phyloP scores from a whole-genome alignment of 2,888 invertebrate species.

The Caenorhabditis doughertyi region DNA sequence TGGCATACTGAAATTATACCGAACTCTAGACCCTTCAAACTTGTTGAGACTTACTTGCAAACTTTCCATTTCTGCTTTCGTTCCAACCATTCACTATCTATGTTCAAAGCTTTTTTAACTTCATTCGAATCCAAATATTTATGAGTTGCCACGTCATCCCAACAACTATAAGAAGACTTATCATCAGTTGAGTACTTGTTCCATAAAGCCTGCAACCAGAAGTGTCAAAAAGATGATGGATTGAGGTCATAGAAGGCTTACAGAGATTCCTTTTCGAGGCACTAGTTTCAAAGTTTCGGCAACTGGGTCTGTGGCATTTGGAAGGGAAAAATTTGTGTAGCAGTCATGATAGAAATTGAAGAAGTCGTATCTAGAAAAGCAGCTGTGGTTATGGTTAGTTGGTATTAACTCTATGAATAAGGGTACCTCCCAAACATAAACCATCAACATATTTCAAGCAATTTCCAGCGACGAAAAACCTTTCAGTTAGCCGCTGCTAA shows the following conservation, averaged over 20 bases:
- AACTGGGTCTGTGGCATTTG: constrained; percentile 48
- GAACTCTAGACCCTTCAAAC: too few species aligned
- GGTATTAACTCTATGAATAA: too few species aligned
- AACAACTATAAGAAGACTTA: constrained; percentile 54
- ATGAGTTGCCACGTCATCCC: constrained; percentile 54
- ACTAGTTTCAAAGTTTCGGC: constrained; percentile 35
- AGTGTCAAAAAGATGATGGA: constrained; percentile 1
- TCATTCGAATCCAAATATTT: constrained; percentile 33
- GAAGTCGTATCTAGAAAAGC: constrained; percentile 57
- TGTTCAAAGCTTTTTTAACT: constrained; percentile 52
- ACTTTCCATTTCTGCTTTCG: constrained; percentile 56
- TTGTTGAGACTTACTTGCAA: constrained; percentile 65
- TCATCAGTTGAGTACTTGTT: constrained; percentile 61
- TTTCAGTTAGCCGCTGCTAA: too few species aligned
- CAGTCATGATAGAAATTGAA: constrained; percentile 69
- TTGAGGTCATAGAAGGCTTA: neutral
- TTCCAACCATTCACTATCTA: constrained; percentile 58
- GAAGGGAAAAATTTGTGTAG: constrained; percentile 55
- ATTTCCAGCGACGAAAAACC: too few species aligned
- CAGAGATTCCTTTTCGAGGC: constrained; percentile 37
- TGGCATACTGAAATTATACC: constrained; percentile 43
- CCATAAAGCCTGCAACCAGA: constrained; percentile 39
- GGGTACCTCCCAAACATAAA: too few species aligned
- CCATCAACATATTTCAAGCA: too few species aligned
- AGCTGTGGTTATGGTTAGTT: too few species aligned